Evolutionary conservation across 2,113 vertebrate genomes (phyloP).

Genomic region (Nannospalax galili): DNA sequence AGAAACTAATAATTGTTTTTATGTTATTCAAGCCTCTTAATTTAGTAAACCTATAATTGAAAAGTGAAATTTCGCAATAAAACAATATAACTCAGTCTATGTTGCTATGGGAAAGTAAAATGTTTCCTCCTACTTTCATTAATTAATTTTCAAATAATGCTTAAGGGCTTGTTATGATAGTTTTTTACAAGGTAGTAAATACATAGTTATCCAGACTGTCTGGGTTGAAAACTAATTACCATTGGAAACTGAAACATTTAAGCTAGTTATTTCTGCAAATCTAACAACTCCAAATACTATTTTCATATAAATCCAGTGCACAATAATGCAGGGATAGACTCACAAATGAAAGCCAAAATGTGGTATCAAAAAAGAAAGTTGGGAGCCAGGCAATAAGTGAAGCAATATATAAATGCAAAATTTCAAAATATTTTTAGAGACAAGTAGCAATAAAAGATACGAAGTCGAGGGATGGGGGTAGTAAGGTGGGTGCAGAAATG

Average conservation of each 20-base stretch:
- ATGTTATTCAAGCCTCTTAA: constrained; percentile 88
- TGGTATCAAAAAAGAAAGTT: neutral
- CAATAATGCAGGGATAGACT: constrained; percentile 81
- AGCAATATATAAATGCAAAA: neutral
- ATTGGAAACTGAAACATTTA: constrained; percentile 88
- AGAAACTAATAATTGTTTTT: constrained; percentile 91
- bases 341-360: constrained; percentile 74
- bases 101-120: constrained; percentile 88
- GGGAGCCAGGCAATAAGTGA: neutral
- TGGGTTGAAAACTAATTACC: constrained; percentile 91
- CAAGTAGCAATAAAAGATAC: too few species aligned
- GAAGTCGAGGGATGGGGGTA: too few species aligned
- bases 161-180: constrained; percentile 91
- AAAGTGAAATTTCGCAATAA: constrained; percentile 90
- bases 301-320: constrained; percentile 85
- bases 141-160: constrained; percentile 92
- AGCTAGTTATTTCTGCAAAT: constrained; percentile 89
- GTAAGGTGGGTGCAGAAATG: too few species aligned
- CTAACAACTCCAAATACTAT: constrained; percentile 86
- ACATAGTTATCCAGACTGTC: constrained; percentile 89
- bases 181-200: constrained; percentile 90
- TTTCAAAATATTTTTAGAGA: too few species aligned
- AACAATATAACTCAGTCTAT: constrained; percentile 85
- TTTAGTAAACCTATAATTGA: constrained; percentile 91
- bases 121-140: constrained; percentile 89